Evolutionary conservation across 2,113 vertebrate genomes (phyloP).

Genomic region (Callithrix jacchus): DNA sequence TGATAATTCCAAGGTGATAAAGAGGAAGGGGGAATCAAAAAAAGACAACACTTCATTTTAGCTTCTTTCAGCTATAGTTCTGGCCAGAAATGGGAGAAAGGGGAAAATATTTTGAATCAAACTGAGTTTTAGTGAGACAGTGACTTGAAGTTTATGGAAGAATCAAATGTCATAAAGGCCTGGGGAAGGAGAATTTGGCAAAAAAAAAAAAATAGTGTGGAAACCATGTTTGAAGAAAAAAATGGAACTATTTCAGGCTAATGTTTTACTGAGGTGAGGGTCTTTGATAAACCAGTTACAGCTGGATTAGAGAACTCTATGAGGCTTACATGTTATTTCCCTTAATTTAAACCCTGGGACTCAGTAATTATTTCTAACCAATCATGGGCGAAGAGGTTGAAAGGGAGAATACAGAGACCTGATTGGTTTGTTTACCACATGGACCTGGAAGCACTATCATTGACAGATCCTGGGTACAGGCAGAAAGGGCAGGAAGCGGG

Average conservation of each 20-base stretch:
- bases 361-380: background rate
- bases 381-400: background rate
- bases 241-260: background rate
- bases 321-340: background rate
- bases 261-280: background rate
- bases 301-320: background rate
- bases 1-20: background rate
- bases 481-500: background rate
- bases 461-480: background rate
- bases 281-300: background rate
- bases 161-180: background rate
- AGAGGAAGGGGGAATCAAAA: background rate
- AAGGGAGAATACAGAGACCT: background rate
- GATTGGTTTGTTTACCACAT: background rate
- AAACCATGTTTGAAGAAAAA: background rate
- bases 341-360: background rate
- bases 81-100: background rate
- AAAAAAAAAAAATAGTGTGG: background rate
- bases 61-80: background rate
- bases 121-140: background rate
- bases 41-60: background rate
- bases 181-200: background rate
- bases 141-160: background rate
- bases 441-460: background rate
- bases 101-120: background rate